These are phyloP conservation scores for Camelus bactrianus DNA, from an alignment of 2,113 vertebrate species.

Conservation along the genomic window DNA sequence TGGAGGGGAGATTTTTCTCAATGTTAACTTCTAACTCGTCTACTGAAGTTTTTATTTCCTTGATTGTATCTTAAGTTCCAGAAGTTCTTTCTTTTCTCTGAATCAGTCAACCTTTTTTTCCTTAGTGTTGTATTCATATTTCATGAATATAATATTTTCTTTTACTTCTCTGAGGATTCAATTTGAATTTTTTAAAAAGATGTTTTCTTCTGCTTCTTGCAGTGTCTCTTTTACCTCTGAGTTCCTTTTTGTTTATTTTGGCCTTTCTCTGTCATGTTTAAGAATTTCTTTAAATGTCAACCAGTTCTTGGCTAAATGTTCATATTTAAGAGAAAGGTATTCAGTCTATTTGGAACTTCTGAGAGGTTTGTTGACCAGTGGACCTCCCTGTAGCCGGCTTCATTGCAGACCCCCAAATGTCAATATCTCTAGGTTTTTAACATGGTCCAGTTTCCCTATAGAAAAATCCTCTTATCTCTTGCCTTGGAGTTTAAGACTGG, in stretches of 20 bases:
- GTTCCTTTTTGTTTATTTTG: not conserved
- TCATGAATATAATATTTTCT: not conserved
- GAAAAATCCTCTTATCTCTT: not conserved
- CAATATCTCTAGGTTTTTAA: not conserved
- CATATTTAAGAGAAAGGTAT: not conserved
- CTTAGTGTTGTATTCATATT: not conserved
- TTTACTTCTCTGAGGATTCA: not conserved
- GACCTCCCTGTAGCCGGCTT: not conserved
- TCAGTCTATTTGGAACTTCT: not conserved
- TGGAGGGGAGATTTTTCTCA: not conserved
- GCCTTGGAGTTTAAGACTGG: not conserved
- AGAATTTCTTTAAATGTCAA: not conserved
- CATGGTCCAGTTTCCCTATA: not conserved
- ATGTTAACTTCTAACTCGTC: not conserved
- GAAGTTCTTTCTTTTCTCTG: not conserved
- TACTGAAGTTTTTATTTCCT: not conserved
- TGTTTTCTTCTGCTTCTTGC: not conserved
- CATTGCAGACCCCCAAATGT: not conserved
- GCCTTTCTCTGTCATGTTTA: not conserved
- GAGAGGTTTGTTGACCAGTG: not conserved
- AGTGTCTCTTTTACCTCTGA: not conserved
- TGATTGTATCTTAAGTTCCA: not conserved
- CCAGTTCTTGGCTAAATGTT: not conserved
- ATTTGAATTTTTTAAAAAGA: not conserved
- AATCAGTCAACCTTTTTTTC: not conserved